Base-by-base conservation (phyloP, 2,113 vertebrate species). In the Ahaetulla prasina region DNA sequence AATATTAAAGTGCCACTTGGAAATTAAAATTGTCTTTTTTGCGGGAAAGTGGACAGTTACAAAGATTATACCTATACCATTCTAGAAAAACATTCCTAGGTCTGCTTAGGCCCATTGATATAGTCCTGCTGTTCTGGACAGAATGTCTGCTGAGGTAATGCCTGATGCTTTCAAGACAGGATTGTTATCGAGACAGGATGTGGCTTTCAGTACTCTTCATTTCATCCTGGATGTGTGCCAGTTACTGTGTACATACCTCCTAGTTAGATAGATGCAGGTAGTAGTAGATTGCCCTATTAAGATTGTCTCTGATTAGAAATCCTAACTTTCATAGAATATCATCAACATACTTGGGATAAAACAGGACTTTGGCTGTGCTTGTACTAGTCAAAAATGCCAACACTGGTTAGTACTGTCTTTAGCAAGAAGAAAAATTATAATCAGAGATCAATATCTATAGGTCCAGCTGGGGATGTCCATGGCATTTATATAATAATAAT, bases 1-100 rank as follows among this genome's bases (percentile, higher is more conserved):
- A 96, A 97, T 96, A 98, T 97, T 98, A 98, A 98, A 98, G 96
- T 96, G 97, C 96, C 95, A 96, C 95, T 96, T 96, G 97, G 95
- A 94, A 97, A 97, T 97, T 95, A 96, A 89, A 85, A 50, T 86
- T 95, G 96, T 95, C 87, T 94, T 52, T 92, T 50, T 96, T 63
- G 43, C 97, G 74, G 74, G 74, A 43, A 80, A 43, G 74, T 43
- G 74, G 68, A 68, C 50, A 89, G 43, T 94, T 96, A 92, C 92
- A 68, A 94, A 94, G 22, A 80, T 86, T 53, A n/a, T 5, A 53
- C 12, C 53, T 92, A 8, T 18, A 11, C 54, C 20, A 55, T 20
- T 30, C 54, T 43, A 20, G 10, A 85, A 89, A 89, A 3, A 47
- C 3, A 14, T 89, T 43, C 8, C 49, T 85, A 47, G 16, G 7